Base-by-base conservation (phyloP, 2,888 invertebrate species). In the Oconnorella tubifera region DNA sequence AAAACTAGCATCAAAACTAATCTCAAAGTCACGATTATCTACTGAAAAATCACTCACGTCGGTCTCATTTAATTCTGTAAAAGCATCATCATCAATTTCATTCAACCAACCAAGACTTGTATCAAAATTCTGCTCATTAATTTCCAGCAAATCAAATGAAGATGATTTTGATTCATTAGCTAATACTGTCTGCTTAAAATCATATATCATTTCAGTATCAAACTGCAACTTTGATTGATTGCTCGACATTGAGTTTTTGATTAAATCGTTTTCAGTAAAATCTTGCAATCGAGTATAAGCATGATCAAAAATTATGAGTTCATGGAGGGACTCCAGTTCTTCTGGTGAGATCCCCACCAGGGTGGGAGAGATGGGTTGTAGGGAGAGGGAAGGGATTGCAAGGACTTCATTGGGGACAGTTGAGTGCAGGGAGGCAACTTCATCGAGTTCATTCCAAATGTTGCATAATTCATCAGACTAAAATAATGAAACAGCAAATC, bases 281-380 rank as follows among this genome's bases (percentile, higher is more conserved):
- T 6, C 10, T 19, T 40, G 40, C 53, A 23, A 27, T 6, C 53
- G 53, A 68, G 75, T 75, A 68, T 80, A 79, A 27, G 75, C 70
- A 70, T 80, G 80, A 64, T 80, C 80, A 74, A 79, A 78, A 57
- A 76, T 77, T 56, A 81, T 80, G 76, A 80, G 76, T 78, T 82
- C 82, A 76, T 81, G 80, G 82, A 80, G 72, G 82, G 83, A 80
- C 80, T 83, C 82, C 83, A 83, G 60, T 76, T 79, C 77, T 75
- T 77, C 77, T 83, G 82, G 48, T 82, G 82, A 66, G 80, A 80
- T 74, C 83, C 82, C 83, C 83, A 83, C 83, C 83, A 83, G 53
- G 53, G 53, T 4, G 53, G 53, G 23, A 51, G 53, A 10, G 53
- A 10, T 4, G 53, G 53, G n/a, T n/a, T n/a, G n/a, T n/a, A n/a